phyloP scores from a whole-genome alignment of 2,113 vertebrate species.

The rabbit (Oryctolagus cuniculus) region DNA sequence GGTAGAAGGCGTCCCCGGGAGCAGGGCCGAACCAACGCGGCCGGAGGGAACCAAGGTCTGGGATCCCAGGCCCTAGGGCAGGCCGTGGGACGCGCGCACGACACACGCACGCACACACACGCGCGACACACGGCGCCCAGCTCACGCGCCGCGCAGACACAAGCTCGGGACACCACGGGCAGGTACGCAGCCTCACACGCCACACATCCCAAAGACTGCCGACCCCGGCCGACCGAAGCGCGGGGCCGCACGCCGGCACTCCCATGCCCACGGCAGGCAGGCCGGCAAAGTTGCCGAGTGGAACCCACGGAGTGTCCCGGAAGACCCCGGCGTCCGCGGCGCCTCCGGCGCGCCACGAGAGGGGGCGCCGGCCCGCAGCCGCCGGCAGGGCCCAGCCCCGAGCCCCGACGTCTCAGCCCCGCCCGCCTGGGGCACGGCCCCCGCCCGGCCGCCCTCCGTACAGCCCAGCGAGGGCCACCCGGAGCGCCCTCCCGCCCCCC shows the following conservation, averaged over 20 bases:
- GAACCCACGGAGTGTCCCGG: constrained; percentile 34
- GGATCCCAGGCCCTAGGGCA: neutral
- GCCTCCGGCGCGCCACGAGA: neutral
- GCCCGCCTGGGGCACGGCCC: neutral
- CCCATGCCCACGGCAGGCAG: neutral
- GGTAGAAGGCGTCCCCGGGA: neutral
- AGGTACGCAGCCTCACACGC: neutral
- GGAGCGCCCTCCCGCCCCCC: neutral
- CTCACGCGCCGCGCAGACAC: neutral
- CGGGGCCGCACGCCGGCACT: neutral
- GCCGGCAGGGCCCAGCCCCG: neutral
- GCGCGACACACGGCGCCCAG: neutral
- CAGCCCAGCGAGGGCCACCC: neutral
- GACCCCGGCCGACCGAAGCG: neutral
- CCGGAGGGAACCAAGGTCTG: neutral
- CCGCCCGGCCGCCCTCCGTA: neutral
- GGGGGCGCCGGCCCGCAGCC: neutral
- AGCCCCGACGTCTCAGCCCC: constrained; percentile 42
- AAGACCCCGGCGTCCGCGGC: constrained; percentile 11
- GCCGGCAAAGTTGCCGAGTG: constrained; percentile 75
- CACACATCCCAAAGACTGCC: neutral
- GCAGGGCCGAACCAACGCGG: neutral
- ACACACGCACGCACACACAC: neutral
- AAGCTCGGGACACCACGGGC: constrained; percentile 8
- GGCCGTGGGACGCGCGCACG: neutral